Evolutionary conservation across 2,797 vertebrate species (phyloP).

Genomic region (Rhinoraja longicauda): DNA sequence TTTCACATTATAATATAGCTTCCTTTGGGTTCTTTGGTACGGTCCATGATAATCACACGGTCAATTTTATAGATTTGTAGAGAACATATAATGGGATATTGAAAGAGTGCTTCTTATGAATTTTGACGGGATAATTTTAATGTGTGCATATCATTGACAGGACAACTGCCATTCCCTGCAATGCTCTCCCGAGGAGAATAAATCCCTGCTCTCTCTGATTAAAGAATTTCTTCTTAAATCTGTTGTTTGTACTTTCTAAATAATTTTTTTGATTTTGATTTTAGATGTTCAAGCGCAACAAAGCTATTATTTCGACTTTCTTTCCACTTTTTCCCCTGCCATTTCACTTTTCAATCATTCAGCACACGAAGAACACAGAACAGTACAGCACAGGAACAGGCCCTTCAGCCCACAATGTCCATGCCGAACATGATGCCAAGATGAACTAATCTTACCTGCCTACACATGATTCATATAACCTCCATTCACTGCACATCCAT

Average conservation of each 20-base stretch:
- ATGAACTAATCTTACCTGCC: too few relatives aligned
- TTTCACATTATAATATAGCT: not conserved
- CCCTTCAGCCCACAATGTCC: too few relatives aligned
- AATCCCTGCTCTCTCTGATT: not conserved
- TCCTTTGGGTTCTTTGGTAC: not conserved
- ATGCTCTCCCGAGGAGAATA: not conserved
- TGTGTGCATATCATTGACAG: not conserved
- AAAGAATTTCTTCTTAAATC: not conserved
- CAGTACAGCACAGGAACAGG: too few relatives aligned
- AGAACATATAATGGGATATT: not conserved
- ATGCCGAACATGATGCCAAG: too few relatives aligned
- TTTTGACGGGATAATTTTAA: not conserved
- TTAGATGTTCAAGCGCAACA: not conserved
- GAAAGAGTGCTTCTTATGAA: not conserved
- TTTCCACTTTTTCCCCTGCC: not conserved
- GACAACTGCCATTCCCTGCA: not conserved
- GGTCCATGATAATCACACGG: not conserved
- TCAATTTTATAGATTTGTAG: not conserved
- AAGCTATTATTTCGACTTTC: not conserved
- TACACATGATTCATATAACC: too few relatives aligned
- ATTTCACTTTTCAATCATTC: not conserved
- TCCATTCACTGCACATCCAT: too few relatives aligned
- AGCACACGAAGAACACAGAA: not conserved
- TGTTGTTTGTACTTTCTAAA: not conserved
- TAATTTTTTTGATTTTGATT: not conserved